These are phyloP conservation scores for Ctenopoma multispine DNA, from an alignment of 2,797 vertebrate genomes.

Conservation along the genomic window DNA sequence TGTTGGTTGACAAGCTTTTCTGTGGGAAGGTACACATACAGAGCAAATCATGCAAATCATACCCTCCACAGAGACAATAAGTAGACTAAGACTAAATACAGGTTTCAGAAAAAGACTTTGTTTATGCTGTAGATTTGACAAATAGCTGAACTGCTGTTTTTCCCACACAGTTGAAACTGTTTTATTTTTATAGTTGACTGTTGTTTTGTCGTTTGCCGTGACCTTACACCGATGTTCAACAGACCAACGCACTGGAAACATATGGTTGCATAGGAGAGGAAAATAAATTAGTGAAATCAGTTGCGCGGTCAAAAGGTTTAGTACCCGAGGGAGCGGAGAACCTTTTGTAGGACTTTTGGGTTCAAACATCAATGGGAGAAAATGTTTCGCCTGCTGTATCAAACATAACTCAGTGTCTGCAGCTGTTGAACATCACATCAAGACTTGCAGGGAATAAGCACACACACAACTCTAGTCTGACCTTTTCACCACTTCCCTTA, in stretches of 20 bases:
- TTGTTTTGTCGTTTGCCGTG: not conserved
- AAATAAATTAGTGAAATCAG: conserved; percentile 4
- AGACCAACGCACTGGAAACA: conserved; percentile 16
- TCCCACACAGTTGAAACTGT: conserved; percentile 1
- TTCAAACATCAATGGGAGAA: not conserved
- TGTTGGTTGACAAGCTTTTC: conserved; percentile 72
- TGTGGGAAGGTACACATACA: conserved; percentile 53
- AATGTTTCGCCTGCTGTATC: conserved; percentile 25
- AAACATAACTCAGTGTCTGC: conserved; percentile 18
- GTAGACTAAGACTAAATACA: conserved; percentile 42
- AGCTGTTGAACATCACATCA: conserved; percentile 59
- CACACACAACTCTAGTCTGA: conserved; percentile 45
- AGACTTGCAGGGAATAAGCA: conserved; percentile 23
- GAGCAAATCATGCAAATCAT: conserved; percentile 58
- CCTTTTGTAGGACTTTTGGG: not conserved
- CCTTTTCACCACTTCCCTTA: conserved; percentile 73
- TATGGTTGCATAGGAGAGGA: not conserved
- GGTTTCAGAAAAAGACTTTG: conserved; percentile 18
- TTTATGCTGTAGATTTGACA: conserved; percentile 26
- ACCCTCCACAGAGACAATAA: conserved; percentile 51
- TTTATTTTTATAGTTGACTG: not conserved
- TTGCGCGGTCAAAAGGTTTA: not conserved
- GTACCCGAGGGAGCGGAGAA: not conserved
- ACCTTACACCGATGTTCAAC: not conserved
- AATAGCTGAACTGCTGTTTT: conserved; percentile 35